phyloP scores from a whole-genome alignment of 2,113 vertebrate species.

The Tachysurus fulvidraco region DNA sequence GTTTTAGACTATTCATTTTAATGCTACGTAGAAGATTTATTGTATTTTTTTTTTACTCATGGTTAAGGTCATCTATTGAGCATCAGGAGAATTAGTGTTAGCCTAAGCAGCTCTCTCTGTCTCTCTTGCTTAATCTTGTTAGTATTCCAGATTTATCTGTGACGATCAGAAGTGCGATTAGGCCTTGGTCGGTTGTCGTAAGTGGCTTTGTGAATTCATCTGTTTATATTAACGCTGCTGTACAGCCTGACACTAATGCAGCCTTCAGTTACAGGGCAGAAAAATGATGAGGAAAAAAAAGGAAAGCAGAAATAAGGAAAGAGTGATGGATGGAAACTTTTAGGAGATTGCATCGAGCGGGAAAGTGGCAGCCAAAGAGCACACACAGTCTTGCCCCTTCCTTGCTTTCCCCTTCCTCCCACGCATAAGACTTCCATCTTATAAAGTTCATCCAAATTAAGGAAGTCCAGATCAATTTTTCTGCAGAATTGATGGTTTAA shows the following conservation, averaged over 20 bases:
- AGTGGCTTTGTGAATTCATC: conserved; percentile 75
- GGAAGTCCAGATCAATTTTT: neutral
- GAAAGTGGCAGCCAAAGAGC: neutral
- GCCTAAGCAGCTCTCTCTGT: neutral
- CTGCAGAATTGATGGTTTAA: neutral
- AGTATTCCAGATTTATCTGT: conserved; percentile 64
- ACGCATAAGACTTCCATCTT: neutral
- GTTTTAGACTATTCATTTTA: neutral
- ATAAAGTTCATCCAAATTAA: conserved; percentile 6
- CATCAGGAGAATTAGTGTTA: neutral
- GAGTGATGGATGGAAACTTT: conserved; percentile 71
- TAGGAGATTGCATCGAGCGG: conserved; percentile 64
- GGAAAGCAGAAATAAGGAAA: conserved; percentile 54
- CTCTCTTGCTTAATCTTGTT: conserved; percentile 1
- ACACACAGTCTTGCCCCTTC: neutral
- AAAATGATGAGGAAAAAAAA: conserved; percentile 56
- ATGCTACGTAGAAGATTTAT: neutral
- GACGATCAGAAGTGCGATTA: conserved; percentile 75
- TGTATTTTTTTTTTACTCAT: neutral
- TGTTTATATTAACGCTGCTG: conserved; percentile 72
- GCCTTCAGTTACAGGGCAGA: conserved; percentile 65
- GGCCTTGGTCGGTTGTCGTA: conserved; percentile 72
- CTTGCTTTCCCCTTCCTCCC: neutral
- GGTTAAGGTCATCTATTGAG: neutral
- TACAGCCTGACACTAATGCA: conserved; percentile 68